Evolutionary conservation across 1,140 invertebrate genomes (phyloP).

Genomic region (Coboldia fuscipes): DNA sequence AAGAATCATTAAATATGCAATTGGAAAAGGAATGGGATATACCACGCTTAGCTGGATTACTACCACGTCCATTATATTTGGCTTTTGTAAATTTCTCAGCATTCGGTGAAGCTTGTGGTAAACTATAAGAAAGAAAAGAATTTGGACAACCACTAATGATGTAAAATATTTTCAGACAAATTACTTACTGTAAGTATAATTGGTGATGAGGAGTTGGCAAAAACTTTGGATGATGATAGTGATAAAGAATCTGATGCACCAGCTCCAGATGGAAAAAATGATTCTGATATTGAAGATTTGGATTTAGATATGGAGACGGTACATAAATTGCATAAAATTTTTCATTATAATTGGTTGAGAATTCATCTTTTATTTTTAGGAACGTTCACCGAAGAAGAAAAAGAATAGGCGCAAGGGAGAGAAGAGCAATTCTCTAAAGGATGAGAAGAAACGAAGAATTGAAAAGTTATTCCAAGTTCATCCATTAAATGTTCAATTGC

Average conservation of each 20-base stretch:
- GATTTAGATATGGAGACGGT: conserved; percentile 1
- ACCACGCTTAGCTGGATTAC: conserved; percentile 46
- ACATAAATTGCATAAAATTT: not conserved
- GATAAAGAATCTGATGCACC: conserved; percentile 32
- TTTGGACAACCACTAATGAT: not conserved
- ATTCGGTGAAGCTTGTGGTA: conserved; percentile 59
- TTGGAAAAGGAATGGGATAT: conserved; percentile 54
- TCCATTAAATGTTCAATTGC: conserved; percentile 43
- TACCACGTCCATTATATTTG: conserved; percentile 69
- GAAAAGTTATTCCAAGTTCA: conserved; percentile 46
- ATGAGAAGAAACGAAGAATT: conserved; percentile 30
- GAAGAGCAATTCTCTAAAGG: conserved; percentile 34
- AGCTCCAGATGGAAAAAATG: too few species aligned
- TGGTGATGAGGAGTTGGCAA: conserved; percentile 66
- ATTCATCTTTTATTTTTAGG: conserved; percentile 15
- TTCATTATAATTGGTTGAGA: conserved; percentile 18
- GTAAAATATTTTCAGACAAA: conserved; percentile 8
- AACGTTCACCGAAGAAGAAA: conserved; percentile 27
- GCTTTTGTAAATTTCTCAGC: conserved; percentile 67
- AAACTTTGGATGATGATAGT: conserved; percentile 34
- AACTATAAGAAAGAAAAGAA: conserved; percentile 7
- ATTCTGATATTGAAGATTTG: conserved; percentile 19
- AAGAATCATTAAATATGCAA: conserved; percentile 68
- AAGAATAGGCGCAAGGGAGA: conserved; percentile 29
- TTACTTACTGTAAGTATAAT: conserved; percentile 33